Evolutionary conservation across 2,888 invertebrate genomes (phyloP).

Genomic region (Ischnura elegans): DNA sequence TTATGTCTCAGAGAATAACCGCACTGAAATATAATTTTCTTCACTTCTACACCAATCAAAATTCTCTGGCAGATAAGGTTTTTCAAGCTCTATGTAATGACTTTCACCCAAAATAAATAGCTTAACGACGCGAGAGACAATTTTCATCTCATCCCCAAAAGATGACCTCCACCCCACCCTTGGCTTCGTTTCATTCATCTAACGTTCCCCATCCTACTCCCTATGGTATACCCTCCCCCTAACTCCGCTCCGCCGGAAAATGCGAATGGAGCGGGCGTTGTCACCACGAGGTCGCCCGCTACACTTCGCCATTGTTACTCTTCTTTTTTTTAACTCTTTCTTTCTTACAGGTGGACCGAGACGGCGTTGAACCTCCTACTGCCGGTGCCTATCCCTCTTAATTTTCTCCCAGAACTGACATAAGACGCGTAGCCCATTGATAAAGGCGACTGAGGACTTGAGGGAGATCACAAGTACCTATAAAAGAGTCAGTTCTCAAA

Average conservation of each 20-base stretch:
- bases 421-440: neutral
- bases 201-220: neutral
- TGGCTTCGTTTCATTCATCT: neutral
- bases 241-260: neutral
- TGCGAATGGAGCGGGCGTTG: neutral
- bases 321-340: neutral
- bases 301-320: neutral
- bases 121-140: neutral
- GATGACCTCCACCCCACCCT: neutral
- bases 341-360: neutral
- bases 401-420: neutral
- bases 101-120: too few species aligned
- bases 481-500: too few species aligned
- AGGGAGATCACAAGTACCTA: neutral
- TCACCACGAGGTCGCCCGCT: neutral
- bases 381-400: neutral
- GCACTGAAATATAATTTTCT: too few species aligned
- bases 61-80: too few species aligned
- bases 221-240: neutral
- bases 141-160: neutral
- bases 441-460: neutral
- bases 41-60: too few species aligned
- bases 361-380: neutral
- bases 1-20: too few species aligned
- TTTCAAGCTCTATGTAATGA: too few species aligned